Evolutionary conservation across 2,113 vertebrate species (phyloP).

Genomic region (Corynorhinus townsendii): DNA sequence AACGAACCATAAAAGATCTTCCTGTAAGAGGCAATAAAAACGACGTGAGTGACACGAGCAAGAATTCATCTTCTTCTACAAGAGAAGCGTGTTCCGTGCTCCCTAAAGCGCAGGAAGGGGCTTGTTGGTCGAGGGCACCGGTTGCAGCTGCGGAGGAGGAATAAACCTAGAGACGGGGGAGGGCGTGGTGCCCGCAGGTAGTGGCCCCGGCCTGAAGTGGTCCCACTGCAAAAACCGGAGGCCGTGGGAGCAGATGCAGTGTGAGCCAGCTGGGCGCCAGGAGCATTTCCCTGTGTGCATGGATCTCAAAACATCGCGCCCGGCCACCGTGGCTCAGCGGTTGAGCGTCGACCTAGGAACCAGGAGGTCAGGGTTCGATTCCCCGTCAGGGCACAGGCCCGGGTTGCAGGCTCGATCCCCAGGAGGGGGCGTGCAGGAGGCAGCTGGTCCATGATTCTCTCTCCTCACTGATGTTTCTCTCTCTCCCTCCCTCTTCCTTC

Average conservation of each 20-base stretch:
- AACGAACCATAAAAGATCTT: neutral
- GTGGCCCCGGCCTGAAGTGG: too few species aligned
- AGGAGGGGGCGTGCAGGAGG: too few species aligned
- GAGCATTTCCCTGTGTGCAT: neutral
- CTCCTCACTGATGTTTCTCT: too few species aligned
- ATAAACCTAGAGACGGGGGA: neutral
- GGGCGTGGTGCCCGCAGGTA: neutral
- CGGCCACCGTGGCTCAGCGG: too few species aligned
- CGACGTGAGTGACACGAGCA: neutral
- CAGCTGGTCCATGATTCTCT: too few species aligned
- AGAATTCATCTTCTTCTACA: neutral
- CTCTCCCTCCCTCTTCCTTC: too few species aligned
- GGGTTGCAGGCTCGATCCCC: too few species aligned
- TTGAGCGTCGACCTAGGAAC: too few species aligned
- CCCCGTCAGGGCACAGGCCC: too few species aligned
- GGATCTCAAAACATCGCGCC: neutral
- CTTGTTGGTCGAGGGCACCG: neutral
- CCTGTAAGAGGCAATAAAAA: neutral
- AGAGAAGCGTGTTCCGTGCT: neutral
- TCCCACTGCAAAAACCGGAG: neutral
- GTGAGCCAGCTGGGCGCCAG: neutral
- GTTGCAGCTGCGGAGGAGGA: neutral
- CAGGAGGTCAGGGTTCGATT: too few species aligned
- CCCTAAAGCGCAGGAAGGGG: neutral
- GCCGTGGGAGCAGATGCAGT: neutral